These are phyloP conservation scores for Lepidochitona cinerea DNA, from an alignment of 2,888 invertebrate species.

Conservation along the genomic window DNA sequence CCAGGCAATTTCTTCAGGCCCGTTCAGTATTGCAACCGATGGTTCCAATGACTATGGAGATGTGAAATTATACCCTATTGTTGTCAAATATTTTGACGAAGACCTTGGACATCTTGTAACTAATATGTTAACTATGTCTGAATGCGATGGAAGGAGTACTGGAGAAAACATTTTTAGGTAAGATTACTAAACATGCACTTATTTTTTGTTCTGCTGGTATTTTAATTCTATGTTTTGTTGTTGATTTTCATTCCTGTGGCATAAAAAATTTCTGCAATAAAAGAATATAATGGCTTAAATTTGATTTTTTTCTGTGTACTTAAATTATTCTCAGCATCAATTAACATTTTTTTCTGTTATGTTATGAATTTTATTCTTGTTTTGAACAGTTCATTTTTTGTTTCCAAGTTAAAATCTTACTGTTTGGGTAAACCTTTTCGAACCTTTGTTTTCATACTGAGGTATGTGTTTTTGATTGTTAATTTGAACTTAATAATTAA, in stretches of 20 bases:
- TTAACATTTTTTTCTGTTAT: no score
- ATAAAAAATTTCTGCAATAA: no score
- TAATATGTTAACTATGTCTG: neutral
- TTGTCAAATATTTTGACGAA: constrained; percentile 1
- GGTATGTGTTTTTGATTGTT: neutral
- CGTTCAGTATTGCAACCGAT: constrained; percentile 17
- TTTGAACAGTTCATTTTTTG: no score
- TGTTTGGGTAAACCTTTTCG: neutral
- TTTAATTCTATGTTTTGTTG: neutral
- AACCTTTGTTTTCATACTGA: neutral
- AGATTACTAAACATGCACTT: neutral
- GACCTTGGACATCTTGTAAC: neutral
- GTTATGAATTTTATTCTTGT: no score
- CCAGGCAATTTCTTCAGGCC: neutral
- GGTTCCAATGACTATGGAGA: constrained; percentile 10
- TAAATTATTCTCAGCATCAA: no score
- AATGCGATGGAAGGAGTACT: constrained; percentile 1
- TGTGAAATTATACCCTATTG: constrained; percentile 9
- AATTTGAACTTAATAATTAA: neutral
- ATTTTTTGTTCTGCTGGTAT: neutral
- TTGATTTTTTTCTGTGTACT: no score
- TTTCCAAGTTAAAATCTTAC: neutral
- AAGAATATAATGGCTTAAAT: no score
- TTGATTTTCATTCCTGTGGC: no score
- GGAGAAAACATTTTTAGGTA: constrained; percentile 12